These are phyloP conservation scores for Blastobasis lacticolella DNA, from an alignment of 2,888 invertebrate species.

Conservation along the genomic window DNA sequence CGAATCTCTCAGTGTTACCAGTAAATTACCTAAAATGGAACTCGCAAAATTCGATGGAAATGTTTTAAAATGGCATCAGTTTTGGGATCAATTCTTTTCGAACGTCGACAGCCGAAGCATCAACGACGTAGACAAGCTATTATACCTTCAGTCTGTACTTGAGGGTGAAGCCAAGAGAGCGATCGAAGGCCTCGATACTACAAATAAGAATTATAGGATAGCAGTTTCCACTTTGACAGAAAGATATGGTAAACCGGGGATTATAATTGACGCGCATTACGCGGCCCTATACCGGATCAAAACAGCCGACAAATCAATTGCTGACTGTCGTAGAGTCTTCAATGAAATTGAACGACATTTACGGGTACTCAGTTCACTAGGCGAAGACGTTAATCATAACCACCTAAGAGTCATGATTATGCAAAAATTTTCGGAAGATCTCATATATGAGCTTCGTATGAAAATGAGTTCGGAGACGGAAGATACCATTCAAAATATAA, in stretches of 20 bases:
- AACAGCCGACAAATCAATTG: slow-evolving; percentile 8
- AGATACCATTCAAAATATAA: slow-evolving; percentile 4
- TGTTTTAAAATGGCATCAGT: slow-evolving; percentile 14
- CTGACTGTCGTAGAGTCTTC: slow-evolving; percentile 2
- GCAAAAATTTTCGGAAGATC: slow-evolving; percentile 11
- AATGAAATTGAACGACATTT: slow-evolving; percentile 11
- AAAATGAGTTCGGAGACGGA: slow-evolving; percentile 9
- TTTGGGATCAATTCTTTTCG: slow-evolving; percentile 16
- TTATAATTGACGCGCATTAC: slow-evolving; percentile 12
- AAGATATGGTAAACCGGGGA: slow-evolving; percentile 8
- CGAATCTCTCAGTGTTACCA: background rate
- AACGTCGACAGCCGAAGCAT: slow-evolving; percentile 7
- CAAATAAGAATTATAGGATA: slow-evolving; percentile 14
- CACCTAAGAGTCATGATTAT: slow-evolving; percentile 8
- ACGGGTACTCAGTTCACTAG: slow-evolving; percentile 7
- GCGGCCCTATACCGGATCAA: background rate
- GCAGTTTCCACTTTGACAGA: slow-evolving; percentile 13
- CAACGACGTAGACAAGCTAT: slow-evolving; percentile 17
- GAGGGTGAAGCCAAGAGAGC: slow-evolving; percentile 13
- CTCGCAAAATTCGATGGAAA: slow-evolving; percentile 17
- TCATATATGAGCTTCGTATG: slow-evolving; percentile 12
- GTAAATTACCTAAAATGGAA: slow-evolving; percentile 4
- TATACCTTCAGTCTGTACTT: slow-evolving; percentile 15
- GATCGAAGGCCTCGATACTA: slow-evolving; percentile 15
- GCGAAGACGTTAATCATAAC: slow-evolving; percentile 6